phyloP scores from a whole-genome alignment of 1,140 invertebrate species.

The Portunus trituberculatus region DNA sequence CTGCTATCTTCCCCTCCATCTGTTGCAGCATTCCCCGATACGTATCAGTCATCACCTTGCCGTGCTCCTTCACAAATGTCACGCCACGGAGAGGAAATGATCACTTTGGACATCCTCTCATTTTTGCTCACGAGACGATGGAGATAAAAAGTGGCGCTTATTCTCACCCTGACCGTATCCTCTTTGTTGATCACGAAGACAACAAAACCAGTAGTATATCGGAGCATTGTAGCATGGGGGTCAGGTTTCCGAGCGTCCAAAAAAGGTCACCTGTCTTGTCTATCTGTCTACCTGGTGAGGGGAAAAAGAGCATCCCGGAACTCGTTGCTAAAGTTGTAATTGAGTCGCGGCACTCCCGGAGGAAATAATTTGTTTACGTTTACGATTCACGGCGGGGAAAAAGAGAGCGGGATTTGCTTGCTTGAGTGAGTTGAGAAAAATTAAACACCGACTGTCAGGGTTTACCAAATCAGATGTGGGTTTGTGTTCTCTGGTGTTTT shows the following conservation, averaged over 20 bases:
- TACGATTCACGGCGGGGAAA: not conserved
- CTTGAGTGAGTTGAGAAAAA: not conserved
- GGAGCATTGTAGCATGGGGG: not conserved
- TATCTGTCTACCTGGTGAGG: not conserved
- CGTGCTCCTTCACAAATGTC: no score
- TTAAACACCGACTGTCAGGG: no score
- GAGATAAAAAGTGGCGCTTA: not conserved
- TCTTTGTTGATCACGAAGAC: not conserved
- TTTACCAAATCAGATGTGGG: not conserved
- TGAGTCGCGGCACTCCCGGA: not conserved
- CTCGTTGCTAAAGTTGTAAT: not conserved
- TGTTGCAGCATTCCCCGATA: no score
- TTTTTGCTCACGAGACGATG: not conserved
- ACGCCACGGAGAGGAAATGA: no score
- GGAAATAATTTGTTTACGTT: not conserved
- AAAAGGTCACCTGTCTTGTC: not conserved
- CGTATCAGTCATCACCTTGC: no score
- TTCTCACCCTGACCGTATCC: not conserved
- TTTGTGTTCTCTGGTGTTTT: not conserved
- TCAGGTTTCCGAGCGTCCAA: not conserved
- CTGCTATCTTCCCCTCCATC: no score
- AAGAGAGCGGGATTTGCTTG: not conserved
- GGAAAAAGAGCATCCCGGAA: not conserved
- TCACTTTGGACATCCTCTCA: no score
- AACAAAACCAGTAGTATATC: not conserved